A percentile compares a stretch with the other conserved stretches of the same genome.
phyloP scores from a whole-genome alignment of 2,113 vertebrate species.

The Cryptotis parvus region DNA sequence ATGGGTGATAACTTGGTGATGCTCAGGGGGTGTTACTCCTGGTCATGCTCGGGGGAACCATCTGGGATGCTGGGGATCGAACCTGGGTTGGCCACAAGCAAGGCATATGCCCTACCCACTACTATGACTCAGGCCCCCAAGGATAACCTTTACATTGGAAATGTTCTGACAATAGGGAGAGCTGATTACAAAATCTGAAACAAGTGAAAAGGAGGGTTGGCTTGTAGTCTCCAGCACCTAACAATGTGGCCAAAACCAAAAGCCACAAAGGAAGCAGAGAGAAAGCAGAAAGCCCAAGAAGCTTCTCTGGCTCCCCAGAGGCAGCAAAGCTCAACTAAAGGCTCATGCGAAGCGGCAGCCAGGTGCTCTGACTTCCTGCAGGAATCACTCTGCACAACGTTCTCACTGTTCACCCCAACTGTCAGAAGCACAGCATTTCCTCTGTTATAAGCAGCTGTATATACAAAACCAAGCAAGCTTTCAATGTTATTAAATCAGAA shows the following conservation, averaged over 20 bases:
- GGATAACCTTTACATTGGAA: slow-evolving; percentile 35
- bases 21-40: too few relatives aligned
- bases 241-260: neutral
- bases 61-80: too few relatives aligned
- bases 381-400: neutral
- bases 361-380: neutral
- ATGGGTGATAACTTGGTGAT: too few relatives aligned
- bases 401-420: neutral
- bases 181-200: neutral
- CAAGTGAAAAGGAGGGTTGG: neutral
- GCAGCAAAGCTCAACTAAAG: neutral
- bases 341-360: neutral
- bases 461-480: neutral
- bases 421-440: neutral
- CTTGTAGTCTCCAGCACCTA: too few relatives aligned
- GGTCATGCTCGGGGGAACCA: too few relatives aligned
- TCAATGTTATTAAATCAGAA: neutral
- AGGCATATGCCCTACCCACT: too few relatives aligned
- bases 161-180: slow-evolving; percentile 4
- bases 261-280: neutral
- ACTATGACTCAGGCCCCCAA: too few relatives aligned
- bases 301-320: neutral
- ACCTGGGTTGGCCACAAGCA: too few relatives aligned
- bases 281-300: slow-evolving; percentile 18
- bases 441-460: slow-evolving; percentile 19